Conservation (phyloP, 2,797 vertebrate genomes). For the Rhynchotus rufescens region DNA sequence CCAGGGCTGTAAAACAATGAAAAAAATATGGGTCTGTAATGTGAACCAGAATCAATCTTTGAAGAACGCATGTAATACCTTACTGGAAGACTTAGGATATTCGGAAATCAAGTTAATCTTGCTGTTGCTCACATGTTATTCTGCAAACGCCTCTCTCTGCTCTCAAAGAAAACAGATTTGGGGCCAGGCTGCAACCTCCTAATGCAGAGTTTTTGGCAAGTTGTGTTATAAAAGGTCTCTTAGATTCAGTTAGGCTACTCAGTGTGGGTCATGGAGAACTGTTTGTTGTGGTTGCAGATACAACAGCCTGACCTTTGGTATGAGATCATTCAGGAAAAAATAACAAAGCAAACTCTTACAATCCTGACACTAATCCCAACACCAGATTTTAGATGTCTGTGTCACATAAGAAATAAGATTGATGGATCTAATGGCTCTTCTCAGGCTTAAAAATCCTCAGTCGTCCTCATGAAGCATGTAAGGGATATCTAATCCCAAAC, state of each 20-base stretch:
- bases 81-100: neutral
- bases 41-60: neutral
- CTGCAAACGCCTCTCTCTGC: neutral
- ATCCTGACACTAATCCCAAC: neutral
- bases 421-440: neutral
- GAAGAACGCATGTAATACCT: neutral
- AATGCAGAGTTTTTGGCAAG: neutral
- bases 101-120: neutral
- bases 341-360: neutral
- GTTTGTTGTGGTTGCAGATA: neutral
- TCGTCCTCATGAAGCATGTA: neutral
- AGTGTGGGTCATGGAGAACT: neutral
- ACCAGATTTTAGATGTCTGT: neutral
- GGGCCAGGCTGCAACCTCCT: neutral
- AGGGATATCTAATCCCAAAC: slow-evolving; percentile 10
- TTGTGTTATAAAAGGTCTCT: neutral
- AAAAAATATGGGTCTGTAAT: neutral
- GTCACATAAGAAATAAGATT: neutral
- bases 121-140: neutral
- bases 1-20: slow-evolving; percentile 84
- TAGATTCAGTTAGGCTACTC: neutral
- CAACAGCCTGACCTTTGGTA: neutral
- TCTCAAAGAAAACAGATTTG: neutral
- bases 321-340: neutral
- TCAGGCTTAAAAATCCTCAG: neutral